A percentile compares a stretch with the other conserved stretches of the same genome.
Conservation (phyloP, 2,797 vertebrate species). For the Petrocephalus schoutedeni region DNA sequence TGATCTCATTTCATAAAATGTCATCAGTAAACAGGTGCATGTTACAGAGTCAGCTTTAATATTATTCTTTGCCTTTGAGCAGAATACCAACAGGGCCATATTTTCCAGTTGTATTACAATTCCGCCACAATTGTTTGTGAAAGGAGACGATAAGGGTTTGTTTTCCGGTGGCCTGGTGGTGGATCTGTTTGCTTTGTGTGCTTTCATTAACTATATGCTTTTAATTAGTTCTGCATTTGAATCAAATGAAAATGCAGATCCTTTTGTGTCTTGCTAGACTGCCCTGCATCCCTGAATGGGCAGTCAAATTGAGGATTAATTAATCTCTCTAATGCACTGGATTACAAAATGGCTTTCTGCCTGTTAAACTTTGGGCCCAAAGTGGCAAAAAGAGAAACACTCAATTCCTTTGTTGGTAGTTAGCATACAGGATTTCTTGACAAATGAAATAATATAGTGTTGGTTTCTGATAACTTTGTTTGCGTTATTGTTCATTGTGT, state of each 20-base stretch:
- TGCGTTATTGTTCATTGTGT: background rate
- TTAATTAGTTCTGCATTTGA: constrained; percentile 7
- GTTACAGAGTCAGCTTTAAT: background rate
- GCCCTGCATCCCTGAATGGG: background rate
- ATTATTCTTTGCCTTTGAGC: background rate
- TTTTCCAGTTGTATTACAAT: constrained; percentile 3
- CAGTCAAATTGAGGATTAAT: background rate
- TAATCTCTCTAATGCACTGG: background rate
- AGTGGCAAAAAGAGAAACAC: background rate
- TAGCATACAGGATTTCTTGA: background rate
- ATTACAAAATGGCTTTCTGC: constrained; percentile 12
- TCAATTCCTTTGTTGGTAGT: background rate
- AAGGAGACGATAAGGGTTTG: background rate
- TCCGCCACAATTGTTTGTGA: background rate
- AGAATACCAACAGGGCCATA: background rate
- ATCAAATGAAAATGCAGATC: constrained; percentile 17
- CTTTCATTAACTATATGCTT: background rate
- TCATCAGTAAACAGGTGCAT: background rate
- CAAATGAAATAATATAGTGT: background rate
- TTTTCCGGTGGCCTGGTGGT: background rate
- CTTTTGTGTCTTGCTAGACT: constrained; percentile 5
- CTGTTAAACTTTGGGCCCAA: background rate
- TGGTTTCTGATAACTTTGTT: background rate
- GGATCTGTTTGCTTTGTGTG: background rate
- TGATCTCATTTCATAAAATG: background rate